These are phyloP conservation scores for Tiliacea citrago DNA, from an alignment of 2,888 invertebrate genomes.

Conservation along the genomic window DNA sequence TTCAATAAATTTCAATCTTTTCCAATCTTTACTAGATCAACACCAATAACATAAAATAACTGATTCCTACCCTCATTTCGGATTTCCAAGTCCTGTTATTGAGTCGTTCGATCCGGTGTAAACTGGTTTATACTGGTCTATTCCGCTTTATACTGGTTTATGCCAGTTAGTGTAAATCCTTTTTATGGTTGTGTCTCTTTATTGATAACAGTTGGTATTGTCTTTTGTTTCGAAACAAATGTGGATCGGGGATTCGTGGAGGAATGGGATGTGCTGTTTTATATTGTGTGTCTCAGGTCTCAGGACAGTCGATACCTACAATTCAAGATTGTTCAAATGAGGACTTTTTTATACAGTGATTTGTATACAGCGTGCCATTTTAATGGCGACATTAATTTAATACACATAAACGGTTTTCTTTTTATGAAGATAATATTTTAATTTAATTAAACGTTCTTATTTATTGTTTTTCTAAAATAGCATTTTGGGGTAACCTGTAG, in stretches of 20 bases:
- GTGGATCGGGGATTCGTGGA: neutral
- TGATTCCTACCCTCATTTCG: slow-evolving; percentile 40
- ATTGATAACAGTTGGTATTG: slow-evolving; percentile 53
- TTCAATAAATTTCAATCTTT: neutral
- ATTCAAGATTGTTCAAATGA: no score
- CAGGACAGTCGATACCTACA: no score
- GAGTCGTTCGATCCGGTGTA: slow-evolving; percentile 65
- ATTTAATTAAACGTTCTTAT: no score
- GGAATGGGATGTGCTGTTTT: neutral
- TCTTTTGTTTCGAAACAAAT: slow-evolving; percentile 31
- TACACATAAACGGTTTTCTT: no score
- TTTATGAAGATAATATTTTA: no score
- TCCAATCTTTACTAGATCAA: neutral
- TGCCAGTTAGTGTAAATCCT: slow-evolving; percentile 60
- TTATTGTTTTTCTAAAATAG: no score
- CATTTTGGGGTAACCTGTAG: no score
- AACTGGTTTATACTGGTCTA: slow-evolving; percentile 54
- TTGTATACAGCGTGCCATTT: no score
- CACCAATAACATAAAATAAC: slow-evolving; percentile 54
- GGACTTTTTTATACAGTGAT: no score
- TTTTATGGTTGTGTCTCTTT: slow-evolving; percentile 59
- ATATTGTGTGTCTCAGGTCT: neutral
- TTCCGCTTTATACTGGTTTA: slow-evolving; percentile 58
- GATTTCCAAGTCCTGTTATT: slow-evolving; percentile 67
- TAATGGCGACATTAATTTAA: no score